These are phyloP conservation scores for Nomada ferruginata DNA, from an alignment of 2,888 invertebrate genomes.

Conservation along the genomic window DNA sequence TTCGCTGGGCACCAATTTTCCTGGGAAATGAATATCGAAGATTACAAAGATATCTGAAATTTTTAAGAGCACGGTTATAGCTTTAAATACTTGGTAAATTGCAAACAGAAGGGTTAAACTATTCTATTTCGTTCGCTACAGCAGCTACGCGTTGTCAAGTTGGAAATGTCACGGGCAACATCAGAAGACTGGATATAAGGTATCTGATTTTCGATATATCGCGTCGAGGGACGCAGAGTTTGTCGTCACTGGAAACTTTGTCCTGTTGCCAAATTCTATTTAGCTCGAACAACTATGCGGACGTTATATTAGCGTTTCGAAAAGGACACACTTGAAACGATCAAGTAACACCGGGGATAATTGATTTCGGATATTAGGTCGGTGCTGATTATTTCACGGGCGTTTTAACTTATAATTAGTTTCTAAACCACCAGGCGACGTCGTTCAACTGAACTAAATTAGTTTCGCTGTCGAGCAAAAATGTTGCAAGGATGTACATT, in stretches of 20 bases:
- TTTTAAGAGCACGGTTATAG: too few relatives aligned
- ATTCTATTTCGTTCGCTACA: not conserved
- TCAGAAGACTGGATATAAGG: not conserved
- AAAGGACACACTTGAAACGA: slow-evolving; percentile 17
- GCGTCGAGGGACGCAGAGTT: not conserved
- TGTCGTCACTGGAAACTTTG: not conserved
- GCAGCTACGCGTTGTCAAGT: not conserved
- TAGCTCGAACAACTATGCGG: not conserved
- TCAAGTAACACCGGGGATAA: slow-evolving; percentile 8
- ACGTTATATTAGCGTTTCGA: not conserved
- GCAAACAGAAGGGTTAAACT: not conserved
- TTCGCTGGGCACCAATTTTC: too few relatives aligned
- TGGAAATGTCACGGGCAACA: not conserved
- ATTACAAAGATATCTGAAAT: too few relatives aligned
- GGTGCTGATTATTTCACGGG: not conserved
- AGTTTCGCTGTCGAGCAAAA: too few relatives aligned
- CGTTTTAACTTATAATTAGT: not conserved
- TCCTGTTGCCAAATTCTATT: slow-evolving; percentile 27
- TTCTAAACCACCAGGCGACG: not conserved
- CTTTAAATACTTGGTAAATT: too few relatives aligned
- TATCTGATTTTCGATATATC: slow-evolving; percentile 14
- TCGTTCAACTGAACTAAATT: not conserved
- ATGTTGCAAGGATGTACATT: too few relatives aligned
- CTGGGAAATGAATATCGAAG: too few relatives aligned
- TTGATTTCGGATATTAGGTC: slow-evolving; percentile 7